Evolutionary conservation across 2,113 vertebrate genomes (phyloP).

Genomic region (Vanacampus margaritifer): DNA sequence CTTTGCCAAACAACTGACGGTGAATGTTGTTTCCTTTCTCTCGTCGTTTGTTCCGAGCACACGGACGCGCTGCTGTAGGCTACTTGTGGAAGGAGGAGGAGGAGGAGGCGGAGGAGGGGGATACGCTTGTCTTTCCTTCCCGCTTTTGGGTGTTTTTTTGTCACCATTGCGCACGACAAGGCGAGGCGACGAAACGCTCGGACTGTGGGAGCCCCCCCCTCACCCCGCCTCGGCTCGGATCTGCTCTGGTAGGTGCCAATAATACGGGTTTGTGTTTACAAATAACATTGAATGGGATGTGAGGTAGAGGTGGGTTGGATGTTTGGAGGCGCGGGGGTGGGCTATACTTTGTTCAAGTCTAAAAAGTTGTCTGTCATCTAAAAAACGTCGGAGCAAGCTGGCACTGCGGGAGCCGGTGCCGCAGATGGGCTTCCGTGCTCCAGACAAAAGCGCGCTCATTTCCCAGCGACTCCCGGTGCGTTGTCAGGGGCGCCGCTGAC

Average conservation of each 20-base stretch:
- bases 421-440: conserved; percentile 65
- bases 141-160: conserved; percentile 41
- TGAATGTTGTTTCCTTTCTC: conserved; percentile 44
- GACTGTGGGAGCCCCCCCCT: conserved; percentile 76
- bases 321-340: conserved; percentile 44
- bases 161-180: conserved; percentile 70
- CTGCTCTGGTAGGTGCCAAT: conserved; percentile 80
- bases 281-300: conserved; percentile 67
- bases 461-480: conserved; percentile 6
- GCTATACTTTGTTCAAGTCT: conserved; percentile 76
- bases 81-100: conserved; percentile 60
- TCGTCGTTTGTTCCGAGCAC: conserved; percentile 45
- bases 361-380: conserved; percentile 81
- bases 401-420: conserved; percentile 49
- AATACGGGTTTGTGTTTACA: conserved; percentile 70
- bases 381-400: neutral
- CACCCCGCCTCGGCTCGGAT: conserved; percentile 49
- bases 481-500: conserved; percentile 3
- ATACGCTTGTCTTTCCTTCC: conserved; percentile 31
- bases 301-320: conserved; percentile 48
- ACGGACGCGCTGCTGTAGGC: conserved; percentile 56
- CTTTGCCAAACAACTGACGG: conserved; percentile 60
- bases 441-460: conserved; percentile 76
- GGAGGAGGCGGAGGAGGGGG: conserved; percentile 10
- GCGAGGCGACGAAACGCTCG: conserved; percentile 75